A percentile compares a stretch with the other conserved stretches of the same genome.
phyloP scores from a whole-genome alignment of 2,888 invertebrate genomes.

The Imbricaverruca yamaguchii region DNA sequence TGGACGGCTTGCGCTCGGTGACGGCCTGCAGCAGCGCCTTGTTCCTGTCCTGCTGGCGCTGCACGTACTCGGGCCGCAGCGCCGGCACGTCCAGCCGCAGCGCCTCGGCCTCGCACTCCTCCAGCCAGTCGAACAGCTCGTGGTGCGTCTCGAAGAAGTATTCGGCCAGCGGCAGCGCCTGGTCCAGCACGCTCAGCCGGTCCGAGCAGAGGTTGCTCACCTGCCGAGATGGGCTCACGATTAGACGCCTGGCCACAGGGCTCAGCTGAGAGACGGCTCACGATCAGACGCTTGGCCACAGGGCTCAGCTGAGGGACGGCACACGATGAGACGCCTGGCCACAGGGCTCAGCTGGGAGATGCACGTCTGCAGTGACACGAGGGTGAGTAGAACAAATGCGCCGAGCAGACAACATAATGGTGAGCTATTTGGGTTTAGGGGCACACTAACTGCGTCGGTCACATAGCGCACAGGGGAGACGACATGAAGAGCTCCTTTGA shows the following conservation, averaged over 20 bases:
- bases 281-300: too few species aligned
- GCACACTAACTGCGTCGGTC: too few species aligned
- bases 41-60: constrained; percentile 89
- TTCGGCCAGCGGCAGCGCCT: constrained; percentile 88
- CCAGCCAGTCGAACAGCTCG: constrained; percentile 80
- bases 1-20: constrained; percentile 83
- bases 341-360: not conserved
- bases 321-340: too few species aligned
- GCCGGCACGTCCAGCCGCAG: constrained; percentile 84
- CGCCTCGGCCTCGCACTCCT: constrained; percentile 86
- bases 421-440: too few species aligned
- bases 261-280: not conserved
- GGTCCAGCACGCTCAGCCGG: constrained; percentile 79
- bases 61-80: constrained; percentile 82
- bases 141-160: constrained; percentile 92
- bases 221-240: not conserved
- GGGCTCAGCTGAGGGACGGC: too few species aligned
- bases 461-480: too few species aligned
- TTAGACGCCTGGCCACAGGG: too few species aligned
- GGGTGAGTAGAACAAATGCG: too few species aligned
- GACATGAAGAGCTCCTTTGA: too few species aligned
- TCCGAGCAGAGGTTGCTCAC: constrained; percentile 72
- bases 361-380: too few species aligned
- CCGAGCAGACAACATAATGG: too few species aligned
- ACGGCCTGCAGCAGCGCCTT: constrained; percentile 87